Evolutionary conservation across 2,797 vertebrate genomes (phyloP).

Genomic region (Salmo trutta): DNA sequence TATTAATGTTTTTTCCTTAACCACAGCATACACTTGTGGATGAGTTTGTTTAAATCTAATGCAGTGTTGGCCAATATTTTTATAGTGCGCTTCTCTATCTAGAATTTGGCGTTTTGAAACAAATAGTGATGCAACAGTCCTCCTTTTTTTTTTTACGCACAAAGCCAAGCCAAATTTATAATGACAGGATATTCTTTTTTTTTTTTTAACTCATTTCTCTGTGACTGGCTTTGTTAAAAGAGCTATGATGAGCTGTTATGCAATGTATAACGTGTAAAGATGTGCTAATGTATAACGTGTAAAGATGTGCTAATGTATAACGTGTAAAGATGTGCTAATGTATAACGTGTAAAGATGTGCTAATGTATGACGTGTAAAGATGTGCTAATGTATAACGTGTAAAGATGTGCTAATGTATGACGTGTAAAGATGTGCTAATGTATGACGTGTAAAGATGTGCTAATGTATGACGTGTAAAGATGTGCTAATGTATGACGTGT

Average conservation of each 20-base stretch:
- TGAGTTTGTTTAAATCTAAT: too few relatives aligned
- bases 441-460: too few relatives aligned
- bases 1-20: too few relatives aligned
- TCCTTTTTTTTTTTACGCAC: not conserved
- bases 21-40: too few relatives aligned
- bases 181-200: not conserved
- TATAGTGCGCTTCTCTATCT: not conserved
- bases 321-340: too few relatives aligned
- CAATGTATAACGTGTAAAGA: not conserved
- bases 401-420: too few relatives aligned
- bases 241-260: slow-evolving; percentile 4
- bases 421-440: too few relatives aligned
- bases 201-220: not conserved
- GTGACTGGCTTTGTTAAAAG: not conserved
- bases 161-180: not conserved
- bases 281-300: too few relatives aligned
- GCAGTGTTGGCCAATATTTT: not conserved
- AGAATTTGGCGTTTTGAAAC: not conserved
- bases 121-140: not conserved
- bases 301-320: not conserved
- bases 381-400: not conserved
- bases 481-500: too few relatives aligned
- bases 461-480: too few relatives aligned
- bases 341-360: too few relatives aligned
- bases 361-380: not conserved